Percentiles rank a stretch among this genome's conserved stretches.
These are phyloP conservation scores for Hyaena hyaena DNA, from an alignment of 2,113 vertebrate species.

Conservation along the genomic window DNA sequence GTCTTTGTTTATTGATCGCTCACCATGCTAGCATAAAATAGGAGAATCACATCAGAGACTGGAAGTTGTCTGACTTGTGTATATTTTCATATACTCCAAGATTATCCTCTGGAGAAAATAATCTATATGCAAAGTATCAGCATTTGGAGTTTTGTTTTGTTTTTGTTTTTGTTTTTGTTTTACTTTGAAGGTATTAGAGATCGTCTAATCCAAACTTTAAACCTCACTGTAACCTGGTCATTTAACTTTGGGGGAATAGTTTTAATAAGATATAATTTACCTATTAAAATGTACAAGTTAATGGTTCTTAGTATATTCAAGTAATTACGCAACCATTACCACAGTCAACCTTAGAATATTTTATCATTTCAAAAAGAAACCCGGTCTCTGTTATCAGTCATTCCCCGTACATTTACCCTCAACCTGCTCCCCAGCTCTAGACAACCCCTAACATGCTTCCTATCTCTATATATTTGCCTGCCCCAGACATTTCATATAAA, in stretches of 20 bases:
- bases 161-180: background rate
- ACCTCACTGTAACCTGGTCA: slow-evolving; percentile 40
- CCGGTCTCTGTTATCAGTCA: background rate
- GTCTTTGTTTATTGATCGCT: slow-evolving; percentile 66
- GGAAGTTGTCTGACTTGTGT: slow-evolving; percentile 47
- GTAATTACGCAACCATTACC: background rate
- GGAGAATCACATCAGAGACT: slow-evolving; percentile 33
- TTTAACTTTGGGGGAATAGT: background rate
- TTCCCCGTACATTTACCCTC: background rate
- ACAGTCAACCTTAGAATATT: background rate
- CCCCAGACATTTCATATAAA: background rate
- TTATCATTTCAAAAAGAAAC: background rate
- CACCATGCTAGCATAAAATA: slow-evolving; percentile 56
- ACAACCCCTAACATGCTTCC: background rate
- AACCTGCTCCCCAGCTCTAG: background rate
- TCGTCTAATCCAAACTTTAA: slow-evolving; percentile 59
- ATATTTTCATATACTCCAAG: background rate
- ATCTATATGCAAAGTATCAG: background rate
- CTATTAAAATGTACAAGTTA: background rate
- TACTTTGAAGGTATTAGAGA: slow-evolving; percentile 1
- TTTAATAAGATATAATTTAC: background rate
- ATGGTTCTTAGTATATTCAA: background rate
- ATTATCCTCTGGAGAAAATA: slow-evolving; percentile 60
- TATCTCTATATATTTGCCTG: background rate
- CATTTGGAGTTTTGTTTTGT: background rate